Base-by-base conservation (phyloP, 2,888 invertebrate genomes). In the Leptinotarsa tumamoca region DNA sequence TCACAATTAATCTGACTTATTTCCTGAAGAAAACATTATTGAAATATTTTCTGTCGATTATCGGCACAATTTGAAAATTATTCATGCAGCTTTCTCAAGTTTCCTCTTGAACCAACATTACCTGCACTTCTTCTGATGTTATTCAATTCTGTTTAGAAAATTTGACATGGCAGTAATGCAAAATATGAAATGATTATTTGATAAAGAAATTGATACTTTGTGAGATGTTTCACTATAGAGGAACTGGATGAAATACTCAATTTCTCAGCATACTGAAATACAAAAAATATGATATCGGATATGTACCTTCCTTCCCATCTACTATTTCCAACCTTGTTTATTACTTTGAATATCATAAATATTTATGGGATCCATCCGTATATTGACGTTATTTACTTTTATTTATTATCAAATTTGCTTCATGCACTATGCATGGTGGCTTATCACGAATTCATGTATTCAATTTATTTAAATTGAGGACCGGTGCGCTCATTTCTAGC, bases 381-480 rank as follows among this genome's bases (percentile, higher is more conserved):
- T 85, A 86, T 86, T 86, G 86, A 85, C 86, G 86, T 86, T 88
- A 87, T 87, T 88, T 88, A 87, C 87, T 88, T 88, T 88, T 88
- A 88, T 88, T 88, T 88, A 87, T 89, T 88, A 88, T 88, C 88
- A 88, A 88, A 88, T 89, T 88, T 87, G 87, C 87, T 87, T 87
- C 88, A 88, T 88, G 86, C 87, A 87, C 84, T 87, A 87, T 87
- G 87, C 87, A 88, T 87, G 84, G 87, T 85, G 86, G 86, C 87
- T 88, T 88, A 89, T 89, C 88, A 87, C 84, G 84, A 85, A 88
- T 89, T 89, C 88, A 89, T 88, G 87, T 89, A 88, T 89, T 89
- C 89, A 87, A 88, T 88, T 63, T 88, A 89, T 89, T 88, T 86
- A 89, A 88, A 88, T 88, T 88, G 86, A 79, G 83, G 85, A 63